Percentiles rank a stretch among this genome's conserved stretches.
Evolutionary conservation across 1,140 invertebrate genomes (phyloP).

Genomic region (Euschistus heros): DNA sequence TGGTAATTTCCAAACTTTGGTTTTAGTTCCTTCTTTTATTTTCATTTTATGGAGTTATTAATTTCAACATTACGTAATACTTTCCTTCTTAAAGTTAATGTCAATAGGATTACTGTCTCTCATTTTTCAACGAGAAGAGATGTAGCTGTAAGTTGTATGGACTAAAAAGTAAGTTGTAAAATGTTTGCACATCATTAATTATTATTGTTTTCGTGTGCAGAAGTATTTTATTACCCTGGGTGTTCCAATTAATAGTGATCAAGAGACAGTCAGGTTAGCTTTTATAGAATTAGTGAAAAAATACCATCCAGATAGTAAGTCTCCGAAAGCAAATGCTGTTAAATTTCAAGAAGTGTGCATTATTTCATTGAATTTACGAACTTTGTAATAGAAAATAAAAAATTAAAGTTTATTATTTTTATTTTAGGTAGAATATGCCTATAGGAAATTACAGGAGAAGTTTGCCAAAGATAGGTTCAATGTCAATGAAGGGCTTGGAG

Average conservation of each 20-base stretch:
- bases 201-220: constrained; percentile 19
- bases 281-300: constrained; percentile 66
- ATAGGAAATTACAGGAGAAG: constrained; percentile 40
- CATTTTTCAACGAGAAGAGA: no score
- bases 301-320: constrained; percentile 71
- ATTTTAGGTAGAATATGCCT: constrained; percentile 43
- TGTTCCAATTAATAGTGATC: constrained; percentile 52
- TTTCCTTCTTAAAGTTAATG: no score
- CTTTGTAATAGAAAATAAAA: background rate
- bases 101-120: no score
- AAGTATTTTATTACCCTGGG: constrained; percentile 51
- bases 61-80: no score
- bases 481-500: constrained; percentile 33
- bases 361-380: no score
- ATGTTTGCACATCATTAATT: background rate
- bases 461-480: constrained; percentile 34
- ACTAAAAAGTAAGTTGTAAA: no score
- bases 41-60: no score
- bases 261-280: constrained; percentile 55
- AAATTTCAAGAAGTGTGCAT: constrained; percentile 54
- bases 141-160: no score
- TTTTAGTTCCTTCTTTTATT: no score
- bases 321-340: constrained; percentile 46
- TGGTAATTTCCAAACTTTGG: no score
- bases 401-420: background rate